These are phyloP conservation scores for Microhierax caerulescens DNA, from an alignment of 2,797 vertebrate genomes.

Conservation along the genomic window DNA sequence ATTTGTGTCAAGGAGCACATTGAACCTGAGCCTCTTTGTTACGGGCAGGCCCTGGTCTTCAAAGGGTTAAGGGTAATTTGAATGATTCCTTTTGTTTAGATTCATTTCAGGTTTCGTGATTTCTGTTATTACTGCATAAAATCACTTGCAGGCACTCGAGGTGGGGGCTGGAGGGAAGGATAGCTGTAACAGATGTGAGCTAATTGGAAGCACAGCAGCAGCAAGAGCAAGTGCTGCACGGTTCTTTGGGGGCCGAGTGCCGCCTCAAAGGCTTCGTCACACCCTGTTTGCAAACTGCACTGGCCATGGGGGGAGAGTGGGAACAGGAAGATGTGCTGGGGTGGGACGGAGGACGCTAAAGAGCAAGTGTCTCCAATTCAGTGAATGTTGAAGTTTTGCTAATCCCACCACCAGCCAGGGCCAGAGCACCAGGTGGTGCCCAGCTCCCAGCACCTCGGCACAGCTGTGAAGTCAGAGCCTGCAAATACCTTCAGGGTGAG, in stretches of 20 bases:
- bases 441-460: background rate
- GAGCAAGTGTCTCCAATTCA: accelerated
- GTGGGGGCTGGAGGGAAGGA: constrained; percentile 13
- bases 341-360: background rate
- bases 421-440: background rate
- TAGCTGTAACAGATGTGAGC: constrained; percentile 57
- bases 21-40: background rate
- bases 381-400: accelerated
- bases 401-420: accelerated
- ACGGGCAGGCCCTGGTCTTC: background rate
- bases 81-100: constrained; percentile 70
- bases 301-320: background rate
- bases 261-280: background rate
- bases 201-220: constrained; percentile 67
- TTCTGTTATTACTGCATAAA: constrained; percentile 72
- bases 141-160: constrained; percentile 69
- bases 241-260: background rate
- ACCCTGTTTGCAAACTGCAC: background rate
- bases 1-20: background rate
- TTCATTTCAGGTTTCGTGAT: constrained; percentile 74
- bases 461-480: background rate
- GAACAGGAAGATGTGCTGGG: accelerated
- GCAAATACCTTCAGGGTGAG: too few species aligned
- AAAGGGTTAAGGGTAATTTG: constrained; percentile 44
- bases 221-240: constrained; percentile 23